phyloP scores from a whole-genome alignment of 2,888 invertebrate genomes.

The Xylocampa areola region DNA sequence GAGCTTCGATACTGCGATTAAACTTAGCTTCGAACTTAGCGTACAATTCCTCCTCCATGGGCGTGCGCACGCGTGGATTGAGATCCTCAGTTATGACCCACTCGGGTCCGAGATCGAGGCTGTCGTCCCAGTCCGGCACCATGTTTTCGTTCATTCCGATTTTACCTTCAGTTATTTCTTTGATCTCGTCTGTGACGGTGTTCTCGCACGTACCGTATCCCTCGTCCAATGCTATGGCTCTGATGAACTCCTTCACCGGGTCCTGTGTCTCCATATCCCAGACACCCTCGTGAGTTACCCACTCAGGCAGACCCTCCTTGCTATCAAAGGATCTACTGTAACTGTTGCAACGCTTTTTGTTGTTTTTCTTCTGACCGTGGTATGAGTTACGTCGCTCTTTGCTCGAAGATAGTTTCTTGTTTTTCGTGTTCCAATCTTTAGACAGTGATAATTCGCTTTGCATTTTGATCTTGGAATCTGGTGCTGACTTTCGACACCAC shows the following conservation, averaged over 20 bases:
- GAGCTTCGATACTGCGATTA: constrained; percentile 91
- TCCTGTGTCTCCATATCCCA: constrained; percentile 88
- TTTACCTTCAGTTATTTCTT: constrained; percentile 67
- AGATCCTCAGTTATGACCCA: constrained; percentile 79
- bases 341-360: constrained; percentile 80
- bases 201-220: constrained; percentile 88
- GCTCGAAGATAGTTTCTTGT: constrained; percentile 76
- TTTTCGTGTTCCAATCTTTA: constrained; percentile 81
- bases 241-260: constrained; percentile 85
- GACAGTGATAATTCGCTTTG: constrained; percentile 78
- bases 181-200: constrained; percentile 81
- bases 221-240: constrained; percentile 85
- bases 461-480: constrained; percentile 78
- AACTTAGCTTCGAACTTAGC: constrained; percentile 92
- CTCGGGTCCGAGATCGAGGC: constrained; percentile 73
- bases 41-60: constrained; percentile 87
- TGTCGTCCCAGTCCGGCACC: constrained; percentile 82
- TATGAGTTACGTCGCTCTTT: constrained; percentile 85
- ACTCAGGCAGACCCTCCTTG: constrained; percentile 87
- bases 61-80: constrained; percentile 72
- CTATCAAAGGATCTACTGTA: constrained; percentile 84
- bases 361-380: constrained; percentile 79
- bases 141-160: constrained; percentile 70
- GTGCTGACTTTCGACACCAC: constrained; percentile 80
- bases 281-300: constrained; percentile 87